Conservation (phyloP, 2,113 vertebrate genomes). For the Channa maculata region DNA sequence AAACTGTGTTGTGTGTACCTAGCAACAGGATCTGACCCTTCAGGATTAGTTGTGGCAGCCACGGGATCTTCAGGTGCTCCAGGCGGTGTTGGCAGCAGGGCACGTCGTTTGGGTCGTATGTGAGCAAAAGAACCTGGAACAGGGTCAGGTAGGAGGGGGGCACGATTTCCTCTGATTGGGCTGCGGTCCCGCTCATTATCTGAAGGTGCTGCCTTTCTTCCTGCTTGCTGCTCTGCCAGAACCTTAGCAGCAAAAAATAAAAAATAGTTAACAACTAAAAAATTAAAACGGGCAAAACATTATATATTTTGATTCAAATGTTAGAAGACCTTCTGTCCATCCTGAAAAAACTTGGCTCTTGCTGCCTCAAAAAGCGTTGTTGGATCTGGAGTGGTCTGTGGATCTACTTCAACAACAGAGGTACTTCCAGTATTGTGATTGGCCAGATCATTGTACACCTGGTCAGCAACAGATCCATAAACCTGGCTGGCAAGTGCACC, state of each 20-base stretch:
- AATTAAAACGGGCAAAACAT: too few relatives aligned
- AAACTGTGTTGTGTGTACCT: conserved; percentile 69
- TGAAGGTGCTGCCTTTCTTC: conserved; percentile 67
- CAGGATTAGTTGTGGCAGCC: conserved; percentile 55
- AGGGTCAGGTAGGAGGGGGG: conserved; percentile 83
- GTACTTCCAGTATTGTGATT: conserved; percentile 48
- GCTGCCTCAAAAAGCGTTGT: conserved; percentile 85
- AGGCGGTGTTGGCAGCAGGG: conserved; percentile 84
- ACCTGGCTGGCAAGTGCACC: conserved; percentile 88
- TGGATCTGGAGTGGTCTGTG: conserved; percentile 72
- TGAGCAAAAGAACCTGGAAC: conserved; percentile 79
- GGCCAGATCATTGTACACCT: conserved; percentile 80
- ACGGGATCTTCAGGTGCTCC: conserved; percentile 78
- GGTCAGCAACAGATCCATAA: conserved; percentile 85
- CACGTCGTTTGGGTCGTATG: conserved; percentile 78
- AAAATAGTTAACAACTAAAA: neutral
- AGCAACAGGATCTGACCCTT: conserved; percentile 81
- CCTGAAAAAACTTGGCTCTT: conserved; percentile 85
- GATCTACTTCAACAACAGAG: conserved; percentile 56
- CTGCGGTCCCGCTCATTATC: conserved; percentile 83
- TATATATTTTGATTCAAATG: neutral
- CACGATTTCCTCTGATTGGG: conserved; percentile 79
- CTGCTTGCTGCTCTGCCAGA: conserved; percentile 84
- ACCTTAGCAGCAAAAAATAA: conserved; percentile 54
- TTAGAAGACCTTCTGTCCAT: conserved; percentile 81